phyloP scores from a whole-genome alignment of 2,888 invertebrate species.

The Axea sp. region DNA sequence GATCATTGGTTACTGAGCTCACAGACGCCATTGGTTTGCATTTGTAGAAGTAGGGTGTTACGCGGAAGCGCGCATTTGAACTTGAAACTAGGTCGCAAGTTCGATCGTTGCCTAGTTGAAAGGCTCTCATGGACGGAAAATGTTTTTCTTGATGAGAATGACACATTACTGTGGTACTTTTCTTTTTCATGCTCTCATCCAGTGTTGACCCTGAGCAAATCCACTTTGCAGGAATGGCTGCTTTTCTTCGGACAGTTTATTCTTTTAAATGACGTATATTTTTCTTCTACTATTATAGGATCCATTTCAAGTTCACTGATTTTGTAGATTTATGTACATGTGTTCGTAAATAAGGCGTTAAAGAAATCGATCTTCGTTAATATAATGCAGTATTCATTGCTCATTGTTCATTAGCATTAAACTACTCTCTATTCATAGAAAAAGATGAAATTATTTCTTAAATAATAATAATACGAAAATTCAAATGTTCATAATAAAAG shows the following conservation, averaged over 20 bases:
- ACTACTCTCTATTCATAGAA: too few species aligned
- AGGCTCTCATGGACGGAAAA: conserved; percentile 31
- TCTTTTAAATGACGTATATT: conserved; percentile 22
- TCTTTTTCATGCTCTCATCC: conserved; percentile 28
- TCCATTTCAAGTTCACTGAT: too few species aligned
- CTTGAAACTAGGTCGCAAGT: conserved; percentile 63
- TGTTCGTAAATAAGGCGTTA: too few species aligned
- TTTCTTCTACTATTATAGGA: too few species aligned
- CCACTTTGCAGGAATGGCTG: conserved; percentile 23
- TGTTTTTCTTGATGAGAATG: conserved; percentile 30
- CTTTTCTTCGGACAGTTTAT: conserved; percentile 14
- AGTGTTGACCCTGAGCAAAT: conserved; percentile 38
- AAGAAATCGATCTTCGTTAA: too few species aligned
- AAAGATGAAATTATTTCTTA: too few species aligned
- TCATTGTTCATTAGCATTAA: too few species aligned
- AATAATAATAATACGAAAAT: too few species aligned
- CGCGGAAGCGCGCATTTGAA: conserved; percentile 60
- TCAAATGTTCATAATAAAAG: too few species aligned
- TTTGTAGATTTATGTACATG: too few species aligned
- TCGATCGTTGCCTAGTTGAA: conserved; percentile 45
- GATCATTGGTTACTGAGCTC: conserved; percentile 42
- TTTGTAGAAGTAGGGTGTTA: conserved; percentile 44
- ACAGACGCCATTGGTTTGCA: conserved; percentile 42
- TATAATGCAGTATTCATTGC: too few species aligned
- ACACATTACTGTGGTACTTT: conserved; percentile 23